A percentile compares a stretch with the other conserved stretches of the same genome.
Conservation (phyloP, 2,113 vertebrate species). For the Heloderma charlesbogerti region DNA sequence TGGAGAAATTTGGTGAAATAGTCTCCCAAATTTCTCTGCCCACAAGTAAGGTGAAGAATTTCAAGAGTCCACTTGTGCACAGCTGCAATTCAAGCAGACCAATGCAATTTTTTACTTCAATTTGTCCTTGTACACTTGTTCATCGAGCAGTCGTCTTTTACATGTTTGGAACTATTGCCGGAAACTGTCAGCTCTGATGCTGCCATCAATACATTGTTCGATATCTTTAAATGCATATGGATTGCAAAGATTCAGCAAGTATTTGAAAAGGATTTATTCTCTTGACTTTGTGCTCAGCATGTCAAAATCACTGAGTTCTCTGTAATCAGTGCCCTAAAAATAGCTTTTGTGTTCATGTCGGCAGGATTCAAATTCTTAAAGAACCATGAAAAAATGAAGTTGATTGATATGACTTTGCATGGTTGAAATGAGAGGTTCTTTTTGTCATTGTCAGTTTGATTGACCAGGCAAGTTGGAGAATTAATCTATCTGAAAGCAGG, state of each 20-base stretch:
- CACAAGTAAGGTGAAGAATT: no score
- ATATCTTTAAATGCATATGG: slow-evolving; percentile 22
- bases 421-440: slow-evolving; percentile 15
- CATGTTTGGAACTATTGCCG: not conserved
- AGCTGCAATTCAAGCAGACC: not conserved
- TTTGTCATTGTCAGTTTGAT: slow-evolving; percentile 29
- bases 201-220: slow-evolving; percentile 23
- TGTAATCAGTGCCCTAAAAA: slow-evolving; percentile 25
- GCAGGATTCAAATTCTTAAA: slow-evolving; percentile 17
- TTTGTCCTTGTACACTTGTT: not conserved
- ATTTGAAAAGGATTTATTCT: slow-evolving; percentile 7
- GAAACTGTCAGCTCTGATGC: not conserved
- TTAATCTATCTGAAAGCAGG: slow-evolving; percentile 15
- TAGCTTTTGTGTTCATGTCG: slow-evolving; percentile 27
- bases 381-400: slow-evolving; percentile 23
- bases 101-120: not conserved
- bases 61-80: no score
- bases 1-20: no score
- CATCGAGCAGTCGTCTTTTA: not conserved
- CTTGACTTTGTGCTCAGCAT: not conserved
- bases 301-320: slow-evolving; percentile 20
- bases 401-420: slow-evolving; percentile 3
- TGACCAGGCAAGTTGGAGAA: slow-evolving; percentile 30
- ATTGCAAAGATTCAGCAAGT: slow-evolving; percentile 32
- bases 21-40: no score